Base-by-base conservation (phyloP, 2,797 vertebrate species). In the Morelia viridis region DNA sequence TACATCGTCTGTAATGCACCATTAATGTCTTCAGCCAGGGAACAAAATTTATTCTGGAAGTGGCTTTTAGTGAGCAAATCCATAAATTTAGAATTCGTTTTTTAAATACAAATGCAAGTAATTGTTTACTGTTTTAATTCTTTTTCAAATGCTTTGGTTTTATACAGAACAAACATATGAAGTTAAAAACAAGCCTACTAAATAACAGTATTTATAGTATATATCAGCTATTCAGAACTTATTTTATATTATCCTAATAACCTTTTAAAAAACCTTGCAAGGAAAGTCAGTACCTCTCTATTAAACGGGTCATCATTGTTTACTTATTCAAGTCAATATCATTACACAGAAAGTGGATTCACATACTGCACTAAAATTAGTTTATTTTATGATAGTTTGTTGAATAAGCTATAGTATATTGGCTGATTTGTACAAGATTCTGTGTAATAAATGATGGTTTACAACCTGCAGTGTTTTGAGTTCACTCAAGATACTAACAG, bases 51-150 rank as follows among this genome's bases (percentile, higher is more conserved):
- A 92, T 95, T 91, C 17, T 80, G 92, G 92, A 93, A 94, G 62
- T 60, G 61, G 71, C 1, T 60, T 93, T 95, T 94, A 71, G 87
- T 93, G 68, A 92, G 24, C 11, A 90, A 71, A 94, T 86, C 61
- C 94, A 94, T 95, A 94, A 94, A 95, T 94, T 90, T 93, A 93
- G 91, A 92, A 95, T 94, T 90, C 93, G 94, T 94, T 68, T 92
- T 76, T 93, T 93, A 94, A 93, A 92, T 88, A 90, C 89, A 71
- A 92, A 41, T 1, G 89, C 80, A 93, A 83, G 94, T 92, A 13
- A 65, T 85, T 56, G 13, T 65, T 92, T 22, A 80, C 26, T 50
- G 35, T 76, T 76, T 28, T 61, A 57, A 83, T 24, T 35, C 22
- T 58, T 85, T 68, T 85, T n/a, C 35, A 57, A 24, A 57, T 60